Evolutionary conservation across 2,113 vertebrate species (phyloP).

Genomic region (Anguilla japonica): DNA sequence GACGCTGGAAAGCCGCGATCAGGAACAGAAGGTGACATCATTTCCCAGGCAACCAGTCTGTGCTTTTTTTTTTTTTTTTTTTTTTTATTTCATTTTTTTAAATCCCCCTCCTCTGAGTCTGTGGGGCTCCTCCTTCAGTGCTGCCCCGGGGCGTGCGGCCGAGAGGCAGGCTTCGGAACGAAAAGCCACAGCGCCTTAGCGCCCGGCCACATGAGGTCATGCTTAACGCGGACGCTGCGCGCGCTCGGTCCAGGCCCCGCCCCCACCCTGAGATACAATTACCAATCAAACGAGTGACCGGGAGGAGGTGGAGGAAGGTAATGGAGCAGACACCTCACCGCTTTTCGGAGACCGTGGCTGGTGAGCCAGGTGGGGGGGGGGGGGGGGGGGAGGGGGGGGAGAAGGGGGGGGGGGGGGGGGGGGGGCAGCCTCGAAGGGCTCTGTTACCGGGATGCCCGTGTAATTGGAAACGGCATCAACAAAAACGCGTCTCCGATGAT

Average conservation of each 20-base stretch:
- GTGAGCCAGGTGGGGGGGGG: not conserved
- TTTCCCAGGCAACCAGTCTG: constrained; percentile 14
- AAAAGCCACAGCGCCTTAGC: constrained; percentile 20
- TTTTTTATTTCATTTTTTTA: not conserved
- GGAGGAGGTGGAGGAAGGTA: not conserved
- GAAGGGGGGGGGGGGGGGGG: not conserved
- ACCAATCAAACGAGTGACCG: constrained; percentile 29
- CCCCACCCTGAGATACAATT: constrained; percentile 25
- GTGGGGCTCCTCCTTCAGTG: not conserved
- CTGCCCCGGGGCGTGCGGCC: constrained; percentile 20
- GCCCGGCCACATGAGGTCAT: constrained; percentile 32
- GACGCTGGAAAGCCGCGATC: constrained; percentile 13
- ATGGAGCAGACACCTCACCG: not conserved
- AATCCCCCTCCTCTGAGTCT: not conserved
- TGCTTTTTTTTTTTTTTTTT: not conserved
- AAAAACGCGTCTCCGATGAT: constrained; percentile 21
- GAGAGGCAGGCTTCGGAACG: constrained; percentile 14
- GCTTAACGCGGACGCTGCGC: constrained; percentile 10
- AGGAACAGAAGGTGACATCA: constrained; percentile 22
- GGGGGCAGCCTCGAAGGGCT: not conserved
- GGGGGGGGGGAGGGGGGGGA: not conserved
- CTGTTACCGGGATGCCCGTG: constrained; percentile 1
- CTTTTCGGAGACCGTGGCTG: not conserved
- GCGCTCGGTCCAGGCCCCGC: not conserved
- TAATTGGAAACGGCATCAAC: constrained; percentile 25